Evolutionary conservation across 1,140 invertebrate genomes (phyloP), one percentile per base, ranked within the genome.

Genomic region (Euwallacea fornicatus): DNA sequence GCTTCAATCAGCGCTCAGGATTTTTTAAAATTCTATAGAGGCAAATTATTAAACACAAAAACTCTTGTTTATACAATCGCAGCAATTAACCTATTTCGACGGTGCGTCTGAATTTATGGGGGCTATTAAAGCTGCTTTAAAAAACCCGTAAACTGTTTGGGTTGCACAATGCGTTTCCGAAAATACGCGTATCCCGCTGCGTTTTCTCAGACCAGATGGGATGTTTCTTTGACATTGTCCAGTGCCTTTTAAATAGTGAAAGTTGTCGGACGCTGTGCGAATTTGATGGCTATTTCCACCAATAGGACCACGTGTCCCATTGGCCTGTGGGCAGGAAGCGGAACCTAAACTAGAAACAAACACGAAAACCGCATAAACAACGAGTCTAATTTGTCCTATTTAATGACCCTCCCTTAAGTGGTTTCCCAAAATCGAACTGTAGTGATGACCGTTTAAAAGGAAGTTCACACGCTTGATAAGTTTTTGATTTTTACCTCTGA

Each of bases 151-250:
- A 68, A 68, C 44, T 61, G 44, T 33, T 68, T 56, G 6, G 4
- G 56, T 68, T 68, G 66, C 66, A 68, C 66, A 68, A 68, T 68
- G 56, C 59, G 56, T 21, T 60, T 61, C 66, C 42, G 46, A 68
- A 68, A 68, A 68, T 68, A 68, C 59, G 60, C 59, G 66, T 13
- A n/a, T 66, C 64, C 64, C 64, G 64, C 64, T 55, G 64, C 42
- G 64, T 16, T 54, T 66, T 66, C 33, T 43, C 2, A 11, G 6
- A 56, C 64, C 64, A 66, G 64, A 66, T 66, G 64, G 47, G 53
- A 16, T 41, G 53, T 55, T 55, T 41, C 47, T 59, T 50, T 50
- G 21, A 33, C 21, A 33, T 33, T 33, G 21, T 33, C 21, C 21
- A 33, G 21, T 33, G 21, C 21, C 21, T 33, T 4, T 33, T 33